These are phyloP conservation scores for Semibalanus balanoides DNA, from an alignment of 1,140 invertebrate species.

Conservation along the genomic window DNA sequence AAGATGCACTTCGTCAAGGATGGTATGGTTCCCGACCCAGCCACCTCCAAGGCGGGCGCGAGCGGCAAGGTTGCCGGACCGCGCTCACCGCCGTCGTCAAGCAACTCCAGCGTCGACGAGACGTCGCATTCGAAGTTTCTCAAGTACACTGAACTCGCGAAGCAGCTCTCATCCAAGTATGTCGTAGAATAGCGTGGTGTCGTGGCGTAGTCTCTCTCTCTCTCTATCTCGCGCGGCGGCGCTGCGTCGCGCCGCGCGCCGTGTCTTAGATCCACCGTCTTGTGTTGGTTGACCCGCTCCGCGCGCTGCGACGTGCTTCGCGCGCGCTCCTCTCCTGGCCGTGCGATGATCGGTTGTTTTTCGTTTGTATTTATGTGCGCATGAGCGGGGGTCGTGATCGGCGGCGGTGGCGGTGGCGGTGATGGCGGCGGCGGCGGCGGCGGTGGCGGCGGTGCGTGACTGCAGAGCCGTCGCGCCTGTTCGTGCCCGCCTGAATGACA, in stretches of 20 bases:
- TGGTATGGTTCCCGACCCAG: constrained; percentile 54
- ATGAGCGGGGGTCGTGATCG: background rate
- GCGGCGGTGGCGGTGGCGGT: too few species aligned
- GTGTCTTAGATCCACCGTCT: background rate
- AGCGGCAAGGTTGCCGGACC: constrained; percentile 32
- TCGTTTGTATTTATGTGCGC: background rate
- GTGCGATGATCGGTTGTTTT: background rate
- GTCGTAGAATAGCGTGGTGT: constrained; percentile 13
- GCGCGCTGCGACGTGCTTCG: background rate
- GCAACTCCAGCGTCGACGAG: constrained; percentile 47
- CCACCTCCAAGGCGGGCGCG: constrained; percentile 29
- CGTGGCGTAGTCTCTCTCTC: background rate
- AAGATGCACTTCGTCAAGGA: constrained; percentile 96
- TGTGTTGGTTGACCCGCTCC: background rate
- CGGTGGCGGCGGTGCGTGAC: background rate
- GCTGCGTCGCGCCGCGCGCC: background rate
- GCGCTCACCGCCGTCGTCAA: constrained; percentile 24
- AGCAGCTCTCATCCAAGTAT: constrained; percentile 89
- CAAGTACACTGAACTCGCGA: constrained; percentile 90
- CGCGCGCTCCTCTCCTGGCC: background rate
- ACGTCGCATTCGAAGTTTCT: constrained; percentile 91
- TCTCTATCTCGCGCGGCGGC: background rate
- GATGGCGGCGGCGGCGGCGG: too few species aligned
- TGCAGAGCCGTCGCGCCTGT: background rate
- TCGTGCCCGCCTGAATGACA: background rate